Percentiles rank a stretch among this genome's conserved stretches.
Evolutionary conservation across 2,797 vertebrate genomes (phyloP).

Genomic region (Todus mexicanus): DNA sequence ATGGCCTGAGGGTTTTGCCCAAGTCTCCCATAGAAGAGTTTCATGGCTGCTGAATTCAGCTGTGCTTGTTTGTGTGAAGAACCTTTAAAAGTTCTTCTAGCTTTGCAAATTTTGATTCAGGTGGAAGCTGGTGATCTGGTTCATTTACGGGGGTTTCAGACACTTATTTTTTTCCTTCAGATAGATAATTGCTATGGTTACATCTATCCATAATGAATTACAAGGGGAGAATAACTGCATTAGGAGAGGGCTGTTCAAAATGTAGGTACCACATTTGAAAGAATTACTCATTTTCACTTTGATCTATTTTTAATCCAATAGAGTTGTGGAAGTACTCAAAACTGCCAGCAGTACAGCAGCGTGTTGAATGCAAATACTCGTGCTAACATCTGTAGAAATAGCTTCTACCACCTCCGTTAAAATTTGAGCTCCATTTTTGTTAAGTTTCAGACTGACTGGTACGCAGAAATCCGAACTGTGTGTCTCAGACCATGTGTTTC

Average conservation of each 20-base stretch:
- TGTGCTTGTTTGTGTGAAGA: not conserved
- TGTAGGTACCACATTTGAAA: constrained; percentile 18
- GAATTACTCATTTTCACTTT: not conserved
- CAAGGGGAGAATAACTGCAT: not conserved
- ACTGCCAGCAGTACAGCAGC: not conserved
- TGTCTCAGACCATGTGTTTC: not conserved
- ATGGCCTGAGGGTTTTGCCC: not conserved
- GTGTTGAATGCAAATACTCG: not conserved
- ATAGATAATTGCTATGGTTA: not conserved
- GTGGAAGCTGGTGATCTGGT: not conserved
- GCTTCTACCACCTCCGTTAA: not conserved
- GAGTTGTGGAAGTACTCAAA: not conserved
- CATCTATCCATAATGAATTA: not conserved
- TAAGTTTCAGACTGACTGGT: not conserved
- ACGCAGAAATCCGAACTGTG: not conserved
- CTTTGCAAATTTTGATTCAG: constrained; percentile 6
- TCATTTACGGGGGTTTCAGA: not conserved
- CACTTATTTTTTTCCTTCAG: not conserved
- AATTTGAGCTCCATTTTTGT: not conserved
- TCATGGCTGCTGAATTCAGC: not conserved
- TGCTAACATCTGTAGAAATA: not conserved
- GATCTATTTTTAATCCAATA: constrained; percentile 32
- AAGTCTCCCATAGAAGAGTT: not conserved
- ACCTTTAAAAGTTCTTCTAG: not conserved
- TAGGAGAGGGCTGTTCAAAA: constrained; percentile 29